phyloP scores from a whole-genome alignment of 1,140 invertebrate species.

The Drosophila ambigua region DNA sequence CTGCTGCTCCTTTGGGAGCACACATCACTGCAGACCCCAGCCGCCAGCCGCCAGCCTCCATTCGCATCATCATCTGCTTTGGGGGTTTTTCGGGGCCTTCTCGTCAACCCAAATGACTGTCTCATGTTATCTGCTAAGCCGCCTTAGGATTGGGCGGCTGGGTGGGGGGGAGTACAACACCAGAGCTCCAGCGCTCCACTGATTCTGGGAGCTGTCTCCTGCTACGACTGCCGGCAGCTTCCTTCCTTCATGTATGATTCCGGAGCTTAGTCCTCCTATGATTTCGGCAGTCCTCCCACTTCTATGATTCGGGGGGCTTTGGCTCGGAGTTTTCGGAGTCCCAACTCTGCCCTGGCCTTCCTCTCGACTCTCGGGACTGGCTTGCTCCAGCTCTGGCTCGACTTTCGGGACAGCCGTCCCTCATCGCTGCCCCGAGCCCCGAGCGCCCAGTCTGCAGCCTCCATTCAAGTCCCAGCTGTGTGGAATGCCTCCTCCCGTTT shows the following conservation, averaged over 20 bases:
- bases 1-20: conserved; percentile 14
- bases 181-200: too few relatives aligned
- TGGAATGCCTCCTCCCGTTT: conserved; percentile 21
- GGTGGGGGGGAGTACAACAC: too few relatives aligned
- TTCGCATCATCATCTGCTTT: conserved; percentile 33
- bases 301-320: not conserved
- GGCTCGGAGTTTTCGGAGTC: not conserved
- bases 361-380: too few relatives aligned
- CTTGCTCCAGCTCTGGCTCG: too few relatives aligned
- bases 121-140: conserved; percentile 79
- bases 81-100: conserved; percentile 40
- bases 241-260: not conserved
- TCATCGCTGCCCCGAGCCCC: too few relatives aligned
- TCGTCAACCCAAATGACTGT: conserved; percentile 78
- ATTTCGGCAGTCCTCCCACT: conserved; percentile 43
- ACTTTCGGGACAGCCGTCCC: too few relatives aligned
- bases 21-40: not conserved
- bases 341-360: too few relatives aligned
- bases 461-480: too few relatives aligned
- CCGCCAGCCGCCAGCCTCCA: not conserved
- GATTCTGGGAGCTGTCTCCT: conserved; percentile 42
- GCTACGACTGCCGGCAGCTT: not conserved
- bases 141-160: conserved; percentile 41
- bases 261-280: too few relatives aligned
- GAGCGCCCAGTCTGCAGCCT: too few relatives aligned